Conservation (phyloP, 2,113 vertebrate species). For the Nothocercus nigrocapillus region DNA sequence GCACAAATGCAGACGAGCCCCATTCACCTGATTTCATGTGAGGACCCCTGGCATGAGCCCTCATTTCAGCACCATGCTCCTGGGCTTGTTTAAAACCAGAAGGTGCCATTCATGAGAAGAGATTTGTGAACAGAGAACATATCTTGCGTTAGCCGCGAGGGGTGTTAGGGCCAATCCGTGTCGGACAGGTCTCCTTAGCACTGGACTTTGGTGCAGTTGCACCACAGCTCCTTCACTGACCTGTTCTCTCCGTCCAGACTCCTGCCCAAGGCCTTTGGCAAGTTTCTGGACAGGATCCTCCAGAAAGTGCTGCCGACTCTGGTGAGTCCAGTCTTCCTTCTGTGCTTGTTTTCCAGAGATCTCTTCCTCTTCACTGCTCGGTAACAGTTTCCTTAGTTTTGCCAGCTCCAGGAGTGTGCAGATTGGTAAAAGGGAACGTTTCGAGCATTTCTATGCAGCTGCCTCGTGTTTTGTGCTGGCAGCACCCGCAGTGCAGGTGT, state of each 20-base stretch:
- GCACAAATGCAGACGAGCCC: not conserved
- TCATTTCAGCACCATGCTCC: not conserved
- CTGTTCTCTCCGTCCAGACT: not conserved
- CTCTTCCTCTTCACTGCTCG: not conserved
- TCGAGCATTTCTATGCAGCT: not conserved
- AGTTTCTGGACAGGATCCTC: constrained; percentile 69
- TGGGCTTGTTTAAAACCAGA: not conserved
- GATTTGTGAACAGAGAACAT: not conserved
- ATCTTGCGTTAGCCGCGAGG: not conserved
- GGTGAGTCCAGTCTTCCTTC: not conserved
- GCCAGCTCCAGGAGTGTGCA: not conserved
- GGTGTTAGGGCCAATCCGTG: not conserved
- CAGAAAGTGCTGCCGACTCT: constrained; percentile 61
- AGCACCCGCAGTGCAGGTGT: rapidly evolving
- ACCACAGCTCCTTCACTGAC: not conserved
- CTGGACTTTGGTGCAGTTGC: not conserved
- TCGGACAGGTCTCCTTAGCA: not conserved
- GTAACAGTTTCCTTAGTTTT: not conserved
- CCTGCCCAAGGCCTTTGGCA: constrained; percentile 49
- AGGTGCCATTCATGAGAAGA: constrained; percentile 54
- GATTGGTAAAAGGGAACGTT: not conserved
- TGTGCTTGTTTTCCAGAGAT: not conserved
- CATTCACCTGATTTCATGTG: not conserved
- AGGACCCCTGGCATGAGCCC: not conserved
- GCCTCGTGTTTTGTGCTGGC: not conserved